phyloP scores from a whole-genome alignment of 2,888 invertebrate species.

The Apamea monoglypha region DNA sequence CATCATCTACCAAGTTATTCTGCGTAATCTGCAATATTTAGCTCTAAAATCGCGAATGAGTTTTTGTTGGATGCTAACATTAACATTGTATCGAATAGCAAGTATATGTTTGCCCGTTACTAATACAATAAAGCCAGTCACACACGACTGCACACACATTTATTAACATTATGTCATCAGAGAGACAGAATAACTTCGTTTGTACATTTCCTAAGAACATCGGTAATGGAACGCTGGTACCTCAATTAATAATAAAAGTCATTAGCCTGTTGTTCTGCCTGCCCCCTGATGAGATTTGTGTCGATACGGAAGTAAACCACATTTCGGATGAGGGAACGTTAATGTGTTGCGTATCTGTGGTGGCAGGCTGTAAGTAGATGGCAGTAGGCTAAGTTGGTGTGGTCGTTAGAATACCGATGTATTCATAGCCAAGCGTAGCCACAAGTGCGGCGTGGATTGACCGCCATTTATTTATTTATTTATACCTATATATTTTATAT shows the following conservation, averaged over 20 bases:
- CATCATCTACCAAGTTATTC: neutral
- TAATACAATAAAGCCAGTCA: neutral
- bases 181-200: conserved; percentile 24
- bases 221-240: conserved; percentile 10
- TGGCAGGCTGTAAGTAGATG: neutral
- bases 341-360: conserved; percentile 10
- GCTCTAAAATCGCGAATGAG: neutral
- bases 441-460: neutral
- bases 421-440: neutral
- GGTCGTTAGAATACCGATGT: neutral
- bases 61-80: conserved; percentile 24
- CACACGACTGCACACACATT: conserved; percentile 18
- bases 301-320: conserved; percentile 24
- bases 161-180: conserved; percentile 22
- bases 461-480: neutral
- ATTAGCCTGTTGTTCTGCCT: conserved; percentile 22
- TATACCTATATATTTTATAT: too few relatives aligned
- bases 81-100: conserved; percentile 19
- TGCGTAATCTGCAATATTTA: neutral
- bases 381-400: neutral
- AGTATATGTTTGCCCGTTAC: conserved; percentile 9
- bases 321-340: neutral
- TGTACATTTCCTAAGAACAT: conserved; percentile 12
- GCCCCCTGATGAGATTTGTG: conserved; percentile 27
- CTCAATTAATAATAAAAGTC: conserved; percentile 34